Conservation (phyloP, 2,888 invertebrate species). For the Silvanus unidentatus region DNA sequence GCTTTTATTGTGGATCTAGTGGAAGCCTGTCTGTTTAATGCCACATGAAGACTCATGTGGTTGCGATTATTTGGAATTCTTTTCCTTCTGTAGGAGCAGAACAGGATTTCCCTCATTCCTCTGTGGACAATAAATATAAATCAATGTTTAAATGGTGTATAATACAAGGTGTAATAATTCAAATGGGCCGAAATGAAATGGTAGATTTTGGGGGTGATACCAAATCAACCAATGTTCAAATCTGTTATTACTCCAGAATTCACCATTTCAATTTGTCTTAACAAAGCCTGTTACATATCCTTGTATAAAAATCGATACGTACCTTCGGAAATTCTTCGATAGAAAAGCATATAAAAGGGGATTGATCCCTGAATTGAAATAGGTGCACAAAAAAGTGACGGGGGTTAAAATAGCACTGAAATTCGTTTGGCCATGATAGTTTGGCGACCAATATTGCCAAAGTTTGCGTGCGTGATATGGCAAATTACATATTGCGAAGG, state of each 20-base stretch:
- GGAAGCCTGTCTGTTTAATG: constrained; percentile 33
- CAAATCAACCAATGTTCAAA: too few species aligned
- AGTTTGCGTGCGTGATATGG: constrained; percentile 84
- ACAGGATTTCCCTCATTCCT: constrained; percentile 75
- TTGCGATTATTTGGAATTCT: constrained; percentile 34
- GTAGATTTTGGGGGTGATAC: too few species aligned
- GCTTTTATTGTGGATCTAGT: constrained; percentile 37
- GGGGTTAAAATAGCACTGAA: constrained; percentile 77
- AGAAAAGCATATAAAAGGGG: constrained; percentile 86
- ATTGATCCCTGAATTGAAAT: constrained; percentile 86
- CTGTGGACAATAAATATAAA: constrained; percentile 39
- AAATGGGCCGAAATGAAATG: too few species aligned
- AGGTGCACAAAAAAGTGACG: constrained; percentile 78
- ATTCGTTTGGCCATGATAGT: constrained; percentile 59
- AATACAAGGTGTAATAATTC: too few species aligned
- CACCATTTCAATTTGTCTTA: too few species aligned
- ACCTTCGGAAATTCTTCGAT: constrained; percentile 56
- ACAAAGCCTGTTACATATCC: too few species aligned
- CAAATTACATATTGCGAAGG: constrained; percentile 83
- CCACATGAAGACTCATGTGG: constrained; percentile 29
- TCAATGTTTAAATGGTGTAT: too few species aligned
- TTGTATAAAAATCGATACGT: too few species aligned
- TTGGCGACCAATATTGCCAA: constrained; percentile 71
- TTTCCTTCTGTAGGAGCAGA: constrained; percentile 49
- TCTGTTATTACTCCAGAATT: too few species aligned